Percentiles rank a stretch among this genome's conserved stretches.
Evolutionary conservation across 1,140 invertebrate genomes (phyloP).

Genomic region (Caenorhabditis remanei): DNA sequence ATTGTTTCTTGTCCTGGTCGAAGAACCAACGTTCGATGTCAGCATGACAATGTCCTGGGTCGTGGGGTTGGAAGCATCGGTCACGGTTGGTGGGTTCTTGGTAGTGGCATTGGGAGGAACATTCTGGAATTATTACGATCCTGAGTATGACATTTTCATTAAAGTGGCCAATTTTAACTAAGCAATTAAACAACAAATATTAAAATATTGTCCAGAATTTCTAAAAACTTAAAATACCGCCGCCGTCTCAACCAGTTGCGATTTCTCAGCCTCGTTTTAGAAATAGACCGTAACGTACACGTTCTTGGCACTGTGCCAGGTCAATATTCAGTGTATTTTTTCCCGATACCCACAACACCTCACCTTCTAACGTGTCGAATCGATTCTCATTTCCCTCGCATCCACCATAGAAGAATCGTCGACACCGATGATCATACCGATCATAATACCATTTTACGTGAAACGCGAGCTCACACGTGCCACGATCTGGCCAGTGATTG

Average conservation of each 20-base stretch:
- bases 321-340: too few relatives aligned
- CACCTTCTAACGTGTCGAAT: slow-evolving; percentile 66
- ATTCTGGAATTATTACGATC: slow-evolving; percentile 60
- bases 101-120: slow-evolving; percentile 64
- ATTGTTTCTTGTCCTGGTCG: slow-evolving; percentile 64
- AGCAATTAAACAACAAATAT: too few relatives aligned
- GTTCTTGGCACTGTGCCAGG: too few relatives aligned
- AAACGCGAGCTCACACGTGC: slow-evolving; percentile 62
- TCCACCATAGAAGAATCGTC: slow-evolving; percentile 92
- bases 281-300: too few relatives aligned
- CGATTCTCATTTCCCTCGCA: slow-evolving; percentile 91
- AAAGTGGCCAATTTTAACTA: too few relatives aligned
- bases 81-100: slow-evolving; percentile 51
- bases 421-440: slow-evolving; percentile 86
- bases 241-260: too few relatives aligned
- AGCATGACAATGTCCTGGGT: slow-evolving; percentile 65
- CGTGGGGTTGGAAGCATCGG: slow-evolving; percentile 68
- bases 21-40: slow-evolving; percentile 70
- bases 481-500: slow-evolving; percentile 67
- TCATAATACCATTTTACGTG: slow-evolving; percentile 85
- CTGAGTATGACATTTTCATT: too few relatives aligned
- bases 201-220: background rate
- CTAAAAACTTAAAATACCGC: background rate
- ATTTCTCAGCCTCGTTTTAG: too few relatives aligned
- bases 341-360: background rate